Percentiles rank a stretch among this genome's conserved stretches.
These are phyloP conservation scores for Idaea dimidiata DNA, from an alignment of 2,888 invertebrate genomes.

Conservation along the genomic window DNA sequence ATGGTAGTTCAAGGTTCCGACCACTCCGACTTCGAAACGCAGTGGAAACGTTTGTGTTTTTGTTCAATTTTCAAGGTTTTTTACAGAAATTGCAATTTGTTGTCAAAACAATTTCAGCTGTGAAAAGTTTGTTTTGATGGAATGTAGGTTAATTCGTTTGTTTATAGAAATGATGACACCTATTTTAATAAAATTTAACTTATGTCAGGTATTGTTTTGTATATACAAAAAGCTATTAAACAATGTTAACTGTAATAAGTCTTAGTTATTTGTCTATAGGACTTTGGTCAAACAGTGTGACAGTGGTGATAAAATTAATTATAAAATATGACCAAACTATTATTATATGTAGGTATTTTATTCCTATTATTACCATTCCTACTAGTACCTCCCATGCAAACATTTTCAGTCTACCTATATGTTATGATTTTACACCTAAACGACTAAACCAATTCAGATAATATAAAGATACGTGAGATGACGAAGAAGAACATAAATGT, in stretches of 20 bases:
- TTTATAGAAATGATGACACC: no score
- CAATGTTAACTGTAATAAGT: not conserved
- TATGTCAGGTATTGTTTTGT: no score
- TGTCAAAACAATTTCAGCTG: not conserved
- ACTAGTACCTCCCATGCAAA: no score
- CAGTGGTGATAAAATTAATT: not conserved
- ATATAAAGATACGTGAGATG: no score
- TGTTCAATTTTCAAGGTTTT: not conserved
- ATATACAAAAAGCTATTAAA: no score
- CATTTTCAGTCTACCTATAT: no score
- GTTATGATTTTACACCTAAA: no score
- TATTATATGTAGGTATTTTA: not conserved
- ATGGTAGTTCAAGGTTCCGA: conserved; percentile 18
- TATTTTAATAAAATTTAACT: no score
- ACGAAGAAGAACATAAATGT: no score
- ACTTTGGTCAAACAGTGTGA: not conserved
- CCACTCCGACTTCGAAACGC: not conserved
- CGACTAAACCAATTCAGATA: no score
- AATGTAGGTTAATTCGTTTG: no score
- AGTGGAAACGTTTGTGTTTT: not conserved
- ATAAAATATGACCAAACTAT: not conserved
- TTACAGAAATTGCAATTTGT: not conserved
- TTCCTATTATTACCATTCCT: no score
- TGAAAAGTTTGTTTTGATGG: not conserved
- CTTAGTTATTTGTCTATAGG: not conserved